Percentiles rank a stretch among this genome's conserved stretches.
Conservation (phyloP, 2,888 invertebrate species). For the Parasteatoda lunata region DNA sequence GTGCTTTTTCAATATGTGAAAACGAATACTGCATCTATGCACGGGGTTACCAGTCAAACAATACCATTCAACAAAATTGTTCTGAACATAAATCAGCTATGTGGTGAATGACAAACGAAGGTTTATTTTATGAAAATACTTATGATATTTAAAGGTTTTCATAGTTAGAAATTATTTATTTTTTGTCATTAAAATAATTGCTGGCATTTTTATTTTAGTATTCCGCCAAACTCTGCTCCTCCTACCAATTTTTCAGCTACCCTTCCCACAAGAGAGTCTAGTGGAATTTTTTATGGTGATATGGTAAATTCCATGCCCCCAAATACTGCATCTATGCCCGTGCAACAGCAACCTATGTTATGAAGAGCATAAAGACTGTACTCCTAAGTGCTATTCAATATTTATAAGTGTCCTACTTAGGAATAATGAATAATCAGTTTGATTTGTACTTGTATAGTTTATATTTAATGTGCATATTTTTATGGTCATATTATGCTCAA, state of each 20-base stretch:
- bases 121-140: no score
- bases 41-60: no score
- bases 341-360: slow-evolving; percentile 64
- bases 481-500: background rate
- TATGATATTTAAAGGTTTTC: no score
- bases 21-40: no score
- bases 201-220: slow-evolving; percentile 20
- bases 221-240: slow-evolving; percentile 33
- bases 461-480: background rate
- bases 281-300: slow-evolving; percentile 52
- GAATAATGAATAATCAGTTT: slow-evolving; percentile 7
- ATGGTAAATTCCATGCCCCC: slow-evolving; percentile 40
- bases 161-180: background rate
- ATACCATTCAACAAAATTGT: no score
- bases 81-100: no score
- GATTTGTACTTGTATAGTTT: background rate
- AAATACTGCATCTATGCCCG: slow-evolving; percentile 26
- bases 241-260: slow-evolving; percentile 25
- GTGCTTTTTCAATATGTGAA: no score
- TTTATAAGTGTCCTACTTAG: slow-evolving; percentile 43
- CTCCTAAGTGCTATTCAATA: slow-evolving; percentile 38
- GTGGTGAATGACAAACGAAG: no score
- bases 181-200: background rate
- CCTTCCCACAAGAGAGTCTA: slow-evolving; percentile 33
- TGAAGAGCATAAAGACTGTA: slow-evolving; percentile 17